Conservation (phyloP, 2,113 vertebrate species). For the Phalacrocorax aristotelis region DNA sequence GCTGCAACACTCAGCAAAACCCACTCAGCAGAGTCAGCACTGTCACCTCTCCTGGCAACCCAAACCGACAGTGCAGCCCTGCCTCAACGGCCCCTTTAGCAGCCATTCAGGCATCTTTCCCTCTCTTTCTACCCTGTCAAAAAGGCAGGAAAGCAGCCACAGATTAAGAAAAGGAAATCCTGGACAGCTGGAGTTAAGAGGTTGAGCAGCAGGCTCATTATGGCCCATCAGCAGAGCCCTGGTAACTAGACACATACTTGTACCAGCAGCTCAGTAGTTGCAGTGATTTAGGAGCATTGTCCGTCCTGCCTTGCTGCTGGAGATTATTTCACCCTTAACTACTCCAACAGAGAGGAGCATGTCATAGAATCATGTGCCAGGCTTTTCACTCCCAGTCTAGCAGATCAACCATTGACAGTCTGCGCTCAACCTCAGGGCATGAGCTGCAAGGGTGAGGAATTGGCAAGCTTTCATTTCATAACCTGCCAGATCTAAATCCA, state of each 20-base stretch:
- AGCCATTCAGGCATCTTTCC: not conserved
- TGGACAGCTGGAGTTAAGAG: not conserved
- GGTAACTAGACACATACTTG: not conserved
- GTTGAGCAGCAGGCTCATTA: not conserved
- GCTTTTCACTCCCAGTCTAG: not conserved
- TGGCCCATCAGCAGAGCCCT: not conserved
- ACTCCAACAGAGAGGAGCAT: not conserved
- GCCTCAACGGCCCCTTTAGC: not conserved
- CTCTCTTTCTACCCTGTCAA: not conserved
- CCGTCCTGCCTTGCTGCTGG: not conserved
- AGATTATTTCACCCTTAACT: not conserved
- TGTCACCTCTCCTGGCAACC: not conserved
- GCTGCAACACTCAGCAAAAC: not conserved
- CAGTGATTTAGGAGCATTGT: not conserved
- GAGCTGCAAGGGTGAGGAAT: not conserved
- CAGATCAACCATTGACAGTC: not conserved
- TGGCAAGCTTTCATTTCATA: not conserved
- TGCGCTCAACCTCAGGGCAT: not conserved
- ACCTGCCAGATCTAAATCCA: constrained; percentile 24
- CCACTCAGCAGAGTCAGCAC: not conserved
- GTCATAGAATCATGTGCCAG: not conserved
- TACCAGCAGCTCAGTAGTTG: not conserved
- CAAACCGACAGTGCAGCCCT: not conserved
- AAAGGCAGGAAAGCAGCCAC: not conserved
- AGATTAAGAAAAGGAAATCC: not conserved